Evolutionary conservation across 2,113 vertebrate genomes (phyloP).

Genomic region (Mugil cephalus): DNA sequence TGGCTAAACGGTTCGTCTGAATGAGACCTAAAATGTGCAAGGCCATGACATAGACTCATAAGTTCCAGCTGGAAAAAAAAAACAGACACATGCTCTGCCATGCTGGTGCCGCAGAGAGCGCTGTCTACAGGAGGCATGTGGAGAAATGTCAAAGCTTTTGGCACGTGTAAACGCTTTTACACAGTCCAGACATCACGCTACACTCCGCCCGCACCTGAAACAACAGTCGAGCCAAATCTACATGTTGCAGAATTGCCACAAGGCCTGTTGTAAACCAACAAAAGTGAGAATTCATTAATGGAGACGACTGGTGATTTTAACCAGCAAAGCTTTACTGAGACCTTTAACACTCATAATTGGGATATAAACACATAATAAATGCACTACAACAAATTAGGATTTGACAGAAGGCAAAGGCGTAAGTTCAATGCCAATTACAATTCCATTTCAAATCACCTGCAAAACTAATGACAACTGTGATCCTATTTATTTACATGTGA

Average conservation of each 20-base stretch:
- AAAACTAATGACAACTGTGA: too few relatives aligned
- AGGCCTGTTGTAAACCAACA: not conserved
- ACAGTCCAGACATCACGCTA: conserved; percentile 51
- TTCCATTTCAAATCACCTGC: too few relatives aligned
- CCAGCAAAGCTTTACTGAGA: not conserved
- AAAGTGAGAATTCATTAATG: not conserved
- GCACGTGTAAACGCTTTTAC: conserved; percentile 47
- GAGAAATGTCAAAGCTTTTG: conserved; percentile 41
- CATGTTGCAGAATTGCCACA: conserved; percentile 20
- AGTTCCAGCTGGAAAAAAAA: conserved; percentile 20
- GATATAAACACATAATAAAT: not conserved
- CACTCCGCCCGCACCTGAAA: conserved; percentile 53
- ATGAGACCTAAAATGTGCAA: not conserved
- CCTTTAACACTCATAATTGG: not conserved
- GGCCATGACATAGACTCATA: conserved; percentile 35
- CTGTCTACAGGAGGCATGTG: conserved; percentile 36
- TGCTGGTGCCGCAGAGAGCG: conserved; percentile 4
- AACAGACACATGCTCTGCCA: not conserved
- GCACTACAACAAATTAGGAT: too few relatives aligned
- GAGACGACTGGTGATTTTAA: too few relatives aligned
- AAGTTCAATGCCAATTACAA: too few relatives aligned
- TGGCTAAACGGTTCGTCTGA: not conserved
- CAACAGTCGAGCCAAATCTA: conserved; percentile 39
- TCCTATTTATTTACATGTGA: too few relatives aligned
- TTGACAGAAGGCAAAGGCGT: too few relatives aligned